A percentile compares a stretch with the other conserved stretches of the same genome.
phyloP scores from a whole-genome alignment of 2,113 vertebrate genomes.

The Malaclemys terrapin region DNA sequence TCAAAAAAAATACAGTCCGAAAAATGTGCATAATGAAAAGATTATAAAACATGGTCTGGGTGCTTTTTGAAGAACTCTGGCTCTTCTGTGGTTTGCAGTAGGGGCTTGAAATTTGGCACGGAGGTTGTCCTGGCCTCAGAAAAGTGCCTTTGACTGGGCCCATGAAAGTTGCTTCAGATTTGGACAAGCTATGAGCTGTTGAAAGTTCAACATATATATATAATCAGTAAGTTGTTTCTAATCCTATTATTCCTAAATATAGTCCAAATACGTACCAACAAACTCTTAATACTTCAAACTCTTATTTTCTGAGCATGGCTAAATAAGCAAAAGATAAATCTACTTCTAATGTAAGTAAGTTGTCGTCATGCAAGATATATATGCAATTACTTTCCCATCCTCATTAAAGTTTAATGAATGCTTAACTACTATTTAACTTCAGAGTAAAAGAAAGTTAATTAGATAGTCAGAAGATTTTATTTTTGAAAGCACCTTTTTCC shows the following conservation, averaged over 20 bases:
- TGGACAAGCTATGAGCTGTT: too few species aligned
- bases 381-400: conserved; percentile 61
- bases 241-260: conserved; percentile 16
- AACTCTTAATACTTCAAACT: background rate
- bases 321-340: conserved; percentile 67
- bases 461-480: conserved; percentile 16
- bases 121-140: background rate
- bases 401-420: conserved; percentile 70
- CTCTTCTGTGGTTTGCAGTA: background rate
- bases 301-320: conserved; percentile 45
- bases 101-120: background rate
- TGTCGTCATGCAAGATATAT: conserved; percentile 68
- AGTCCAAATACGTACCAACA: conserved; percentile 26
- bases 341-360: conserved; percentile 63
- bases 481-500: background rate
- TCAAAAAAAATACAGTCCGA: background rate
- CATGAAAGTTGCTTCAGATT: background rate
- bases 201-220: background rate
- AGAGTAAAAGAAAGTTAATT: conserved; percentile 56
- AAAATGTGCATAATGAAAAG: background rate
- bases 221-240: background rate
- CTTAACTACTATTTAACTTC: conserved; percentile 74
- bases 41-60: background rate
- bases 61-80: background rate
- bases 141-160: background rate